Percentiles rank a stretch among this genome's conserved stretches.
Evolutionary conservation across 1,140 invertebrate species (phyloP).

Genomic region (Teleogryllus occipitalis): DNA sequence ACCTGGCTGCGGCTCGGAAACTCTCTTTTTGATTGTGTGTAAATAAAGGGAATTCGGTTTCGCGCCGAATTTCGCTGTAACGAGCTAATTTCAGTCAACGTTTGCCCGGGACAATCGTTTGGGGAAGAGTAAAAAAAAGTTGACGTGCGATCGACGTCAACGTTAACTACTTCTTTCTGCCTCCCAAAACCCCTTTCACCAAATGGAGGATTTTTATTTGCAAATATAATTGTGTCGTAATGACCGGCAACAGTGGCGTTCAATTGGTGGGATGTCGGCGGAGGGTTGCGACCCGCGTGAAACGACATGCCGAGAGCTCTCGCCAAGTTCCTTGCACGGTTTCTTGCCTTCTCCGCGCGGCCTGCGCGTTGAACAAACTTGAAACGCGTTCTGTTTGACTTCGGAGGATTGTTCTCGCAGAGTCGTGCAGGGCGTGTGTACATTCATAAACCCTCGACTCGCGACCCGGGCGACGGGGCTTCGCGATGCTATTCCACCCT

Average conservation of each 20-base stretch:
- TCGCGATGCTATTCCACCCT: no score
- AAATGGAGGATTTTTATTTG: not conserved
- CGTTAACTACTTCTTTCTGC: not conserved
- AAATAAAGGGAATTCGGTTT: slow-evolving; percentile 5
- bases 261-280: no score
- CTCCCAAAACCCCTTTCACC: not conserved
- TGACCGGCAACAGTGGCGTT: no score
- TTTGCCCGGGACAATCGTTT: not conserved
- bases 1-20: not conserved
- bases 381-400: not conserved
- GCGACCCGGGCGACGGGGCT: no score
- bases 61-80: not conserved
- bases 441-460: not conserved
- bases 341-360: not conserved
- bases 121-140: not conserved
- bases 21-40: not conserved
- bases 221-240: not conserved
- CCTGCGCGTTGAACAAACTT: not conserved
- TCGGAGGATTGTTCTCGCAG: not conserved
- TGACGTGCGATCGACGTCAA: not conserved
- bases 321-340: not conserved
- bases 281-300: no score
- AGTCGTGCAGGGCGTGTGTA: not conserved
- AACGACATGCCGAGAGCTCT: no score
- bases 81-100: not conserved